These are phyloP conservation scores for Chiridota heheva DNA, from an alignment of 35 echinoderm and acorn worm genomes.

Conservation along the genomic window DNA sequence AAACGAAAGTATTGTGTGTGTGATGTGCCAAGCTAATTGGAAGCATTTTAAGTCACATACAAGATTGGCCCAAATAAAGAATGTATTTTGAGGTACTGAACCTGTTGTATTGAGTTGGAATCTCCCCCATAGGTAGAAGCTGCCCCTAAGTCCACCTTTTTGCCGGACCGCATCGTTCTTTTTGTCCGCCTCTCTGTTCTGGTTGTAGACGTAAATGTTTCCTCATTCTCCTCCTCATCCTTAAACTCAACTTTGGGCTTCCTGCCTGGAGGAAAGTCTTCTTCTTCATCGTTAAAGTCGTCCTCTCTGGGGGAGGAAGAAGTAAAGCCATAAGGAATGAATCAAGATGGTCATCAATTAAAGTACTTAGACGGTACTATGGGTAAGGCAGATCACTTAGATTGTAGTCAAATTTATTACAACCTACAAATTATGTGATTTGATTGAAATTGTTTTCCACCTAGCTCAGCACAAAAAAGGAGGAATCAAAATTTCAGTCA, in stretches of 20 bases:
- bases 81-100: no score
- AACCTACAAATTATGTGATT: no score
- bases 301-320: slow-evolving; percentile 51
- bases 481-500: no score
- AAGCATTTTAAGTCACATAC: no score
- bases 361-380: no score
- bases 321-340: background rate
- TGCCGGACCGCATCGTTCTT: slow-evolving; percentile 44
- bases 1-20: no score
- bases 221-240: slow-evolving; percentile 86
- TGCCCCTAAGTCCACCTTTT: slow-evolving; percentile 83
- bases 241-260: slow-evolving; percentile 61
- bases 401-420: no score
- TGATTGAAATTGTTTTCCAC: no score
- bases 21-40: no score
- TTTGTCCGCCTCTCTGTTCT: slow-evolving; percentile 69
- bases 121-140: slow-evolving; percentile 66
- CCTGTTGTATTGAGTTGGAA: slow-evolving; percentile 37
- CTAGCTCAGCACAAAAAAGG: no score
- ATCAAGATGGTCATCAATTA: background rate
- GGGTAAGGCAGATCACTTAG: background rate
- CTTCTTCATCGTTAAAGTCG: slow-evolving; percentile 55
- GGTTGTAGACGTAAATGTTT: slow-evolving; percentile 68
- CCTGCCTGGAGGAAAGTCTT: slow-evolving; percentile 7
- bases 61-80: no score